phyloP scores from a whole-genome alignment of 2,113 vertebrate genomes.

The Lepus americanus region DNA sequence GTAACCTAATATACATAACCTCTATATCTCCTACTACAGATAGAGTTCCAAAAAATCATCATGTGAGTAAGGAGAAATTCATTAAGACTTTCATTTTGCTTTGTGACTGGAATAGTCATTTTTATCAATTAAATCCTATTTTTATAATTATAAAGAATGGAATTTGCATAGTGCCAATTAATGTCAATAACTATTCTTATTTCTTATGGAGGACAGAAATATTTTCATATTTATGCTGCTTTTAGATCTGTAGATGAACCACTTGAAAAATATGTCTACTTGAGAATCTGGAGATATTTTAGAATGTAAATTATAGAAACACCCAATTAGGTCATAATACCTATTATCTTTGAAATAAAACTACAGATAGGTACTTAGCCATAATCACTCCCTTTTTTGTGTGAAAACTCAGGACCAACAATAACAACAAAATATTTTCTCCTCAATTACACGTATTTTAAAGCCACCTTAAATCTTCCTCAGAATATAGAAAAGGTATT shows the following conservation, averaged over 20 bases:
- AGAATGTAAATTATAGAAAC: too few relatives aligned
- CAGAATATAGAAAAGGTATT: too few relatives aligned
- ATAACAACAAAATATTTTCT: too few relatives aligned
- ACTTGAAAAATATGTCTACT: background rate
- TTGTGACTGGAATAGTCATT: background rate
- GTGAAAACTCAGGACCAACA: too few relatives aligned
- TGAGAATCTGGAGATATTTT: too few relatives aligned
- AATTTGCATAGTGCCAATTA: background rate
- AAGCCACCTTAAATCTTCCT: too few relatives aligned
- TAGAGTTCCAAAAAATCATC: background rate
- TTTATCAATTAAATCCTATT: background rate
- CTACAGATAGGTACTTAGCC: too few relatives aligned
- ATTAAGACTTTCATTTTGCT: background rate
- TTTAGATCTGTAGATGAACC: background rate
- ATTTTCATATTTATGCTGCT: background rate
- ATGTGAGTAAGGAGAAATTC: background rate
- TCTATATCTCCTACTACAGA: background rate
- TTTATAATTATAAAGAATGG: background rate
- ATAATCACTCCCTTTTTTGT: too few relatives aligned
- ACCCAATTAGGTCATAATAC: too few relatives aligned
- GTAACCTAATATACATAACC: background rate
- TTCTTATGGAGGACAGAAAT: background rate
- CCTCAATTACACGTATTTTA: too few relatives aligned
- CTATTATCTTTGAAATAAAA: too few relatives aligned
- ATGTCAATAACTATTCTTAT: background rate